Evolutionary conservation across 2,797 vertebrate genomes (phyloP).

Genomic region (Hydrolagus colliei): DNA sequence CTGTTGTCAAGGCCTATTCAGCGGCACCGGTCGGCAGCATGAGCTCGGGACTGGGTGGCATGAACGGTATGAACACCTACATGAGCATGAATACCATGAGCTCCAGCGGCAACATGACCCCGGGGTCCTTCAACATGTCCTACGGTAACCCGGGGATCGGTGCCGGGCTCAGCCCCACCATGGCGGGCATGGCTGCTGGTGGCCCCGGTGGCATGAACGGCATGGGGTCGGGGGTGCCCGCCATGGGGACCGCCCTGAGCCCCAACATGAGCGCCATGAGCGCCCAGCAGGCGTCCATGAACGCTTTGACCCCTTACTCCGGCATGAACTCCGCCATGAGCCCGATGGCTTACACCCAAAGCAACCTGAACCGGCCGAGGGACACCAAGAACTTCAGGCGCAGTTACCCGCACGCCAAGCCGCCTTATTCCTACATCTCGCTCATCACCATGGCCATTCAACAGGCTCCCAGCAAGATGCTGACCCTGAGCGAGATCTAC

Average conservation of each 20-base stretch:
- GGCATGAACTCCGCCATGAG: conserved; percentile 83
- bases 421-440: conserved; percentile 92
- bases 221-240: conserved; percentile 66
- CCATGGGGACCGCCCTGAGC: conserved; percentile 78
- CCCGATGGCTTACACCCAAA: conserved; percentile 77
- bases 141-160: conserved; percentile 72
- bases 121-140: conserved; percentile 79
- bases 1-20: conserved; percentile 67
- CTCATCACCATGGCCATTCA: conserved; percentile 98
- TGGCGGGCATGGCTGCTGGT: conserved; percentile 68
- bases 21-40: conserved; percentile 79
- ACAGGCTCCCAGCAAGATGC: conserved; percentile 89
- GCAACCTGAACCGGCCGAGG: conserved; percentile 67
- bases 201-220: conserved; percentile 68
- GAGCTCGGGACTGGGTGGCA: conserved; percentile 79
- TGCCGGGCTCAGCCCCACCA: conserved; percentile 68
- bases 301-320: conserved; percentile 74
- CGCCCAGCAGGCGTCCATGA: conserved; percentile 75
- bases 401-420: conserved; percentile 92
- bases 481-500: conserved; percentile 92
- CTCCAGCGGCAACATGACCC: conserved; percentile 75
- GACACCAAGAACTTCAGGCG: conserved; percentile 83
- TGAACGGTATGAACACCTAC: conserved; percentile 86
- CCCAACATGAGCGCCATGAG: conserved; percentile 75
- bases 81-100: conserved; percentile 77